A percentile compares a stretch with the other conserved stretches of the same genome.
Conservation (phyloP, 2,113 vertebrate genomes). For the Tyto alba region DNA sequence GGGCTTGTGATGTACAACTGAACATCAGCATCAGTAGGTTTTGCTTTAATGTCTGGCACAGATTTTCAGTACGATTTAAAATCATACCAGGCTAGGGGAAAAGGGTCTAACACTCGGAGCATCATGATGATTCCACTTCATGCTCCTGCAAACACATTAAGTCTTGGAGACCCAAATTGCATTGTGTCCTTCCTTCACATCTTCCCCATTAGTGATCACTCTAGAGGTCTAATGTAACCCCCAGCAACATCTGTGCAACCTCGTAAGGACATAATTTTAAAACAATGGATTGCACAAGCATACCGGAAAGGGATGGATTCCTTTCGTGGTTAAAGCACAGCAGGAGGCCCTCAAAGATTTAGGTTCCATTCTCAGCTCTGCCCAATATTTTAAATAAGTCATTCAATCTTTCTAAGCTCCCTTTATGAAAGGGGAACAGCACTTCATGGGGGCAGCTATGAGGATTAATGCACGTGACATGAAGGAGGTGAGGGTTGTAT, state of each 20-base stretch:
- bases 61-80: neutral
- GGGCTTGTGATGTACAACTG: neutral
- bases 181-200: neutral
- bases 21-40: neutral
- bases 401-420: neutral
- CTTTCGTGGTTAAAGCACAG: neutral
- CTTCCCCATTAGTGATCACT: neutral
- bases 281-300: constrained; percentile 3
- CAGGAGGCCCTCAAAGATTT: neutral
- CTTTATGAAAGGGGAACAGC: neutral
- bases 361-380: neutral
- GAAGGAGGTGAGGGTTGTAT: neutral
- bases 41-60: neutral
- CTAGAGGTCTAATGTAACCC: neutral
- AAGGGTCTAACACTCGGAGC: neutral
- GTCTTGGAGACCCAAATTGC: neutral
- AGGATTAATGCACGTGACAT: neutral
- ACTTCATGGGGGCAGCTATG: neutral
- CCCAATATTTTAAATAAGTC: neutral
- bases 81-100: neutral
- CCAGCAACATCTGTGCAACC: neutral
- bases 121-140: neutral
- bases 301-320: neutral
- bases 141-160: neutral
- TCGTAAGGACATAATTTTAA: neutral